Conservation (phyloP, 2,888 invertebrate species). For the Pinctada fucata region DNA sequence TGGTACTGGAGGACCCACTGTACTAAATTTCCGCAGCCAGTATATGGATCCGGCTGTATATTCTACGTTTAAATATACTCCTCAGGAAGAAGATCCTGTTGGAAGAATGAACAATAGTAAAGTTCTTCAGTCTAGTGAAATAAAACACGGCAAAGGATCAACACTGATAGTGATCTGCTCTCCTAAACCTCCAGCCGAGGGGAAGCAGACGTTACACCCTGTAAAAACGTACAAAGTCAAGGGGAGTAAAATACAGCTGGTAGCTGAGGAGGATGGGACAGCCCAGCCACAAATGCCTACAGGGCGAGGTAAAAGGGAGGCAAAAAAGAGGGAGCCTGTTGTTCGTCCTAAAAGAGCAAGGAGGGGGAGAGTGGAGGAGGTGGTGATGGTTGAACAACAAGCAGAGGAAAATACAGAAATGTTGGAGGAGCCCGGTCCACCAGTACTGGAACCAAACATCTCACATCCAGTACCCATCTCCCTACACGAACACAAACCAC, state of each 20-base stretch:
- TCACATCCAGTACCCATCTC: slow-evolving; percentile 30
- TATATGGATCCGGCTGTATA: slow-evolving; percentile 59
- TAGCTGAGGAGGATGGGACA: slow-evolving; percentile 6
- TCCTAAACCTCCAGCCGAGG: slow-evolving; percentile 60
- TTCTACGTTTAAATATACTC: slow-evolving; percentile 54
- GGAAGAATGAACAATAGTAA: slow-evolving; percentile 60
- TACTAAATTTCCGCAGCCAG: slow-evolving; percentile 54
- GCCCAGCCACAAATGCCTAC: slow-evolving; percentile 32
- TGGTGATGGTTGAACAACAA: not conserved
- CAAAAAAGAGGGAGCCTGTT: not conserved
- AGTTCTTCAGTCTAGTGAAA: slow-evolving; percentile 60
- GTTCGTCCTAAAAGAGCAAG: not conserved
- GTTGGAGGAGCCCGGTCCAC: slow-evolving; percentile 1
- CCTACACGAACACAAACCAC: slow-evolving; percentile 26
- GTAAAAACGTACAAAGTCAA: slow-evolving; percentile 58
- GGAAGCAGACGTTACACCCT: slow-evolving; percentile 55
- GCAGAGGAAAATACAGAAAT: slow-evolving; percentile 19
- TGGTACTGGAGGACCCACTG: slow-evolving; percentile 44
- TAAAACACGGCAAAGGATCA: slow-evolving; percentile 64
- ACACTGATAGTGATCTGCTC: slow-evolving; percentile 69
- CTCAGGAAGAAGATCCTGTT: slow-evolving; percentile 53
- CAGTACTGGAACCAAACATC: slow-evolving; percentile 17
- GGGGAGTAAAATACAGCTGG: slow-evolving; percentile 32
- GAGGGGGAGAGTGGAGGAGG: slow-evolving; percentile 8
- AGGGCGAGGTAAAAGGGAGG: slow-evolving; percentile 25